Conservation (phyloP, 2,797 vertebrate species). For the Astyanax mexicanus region DNA sequence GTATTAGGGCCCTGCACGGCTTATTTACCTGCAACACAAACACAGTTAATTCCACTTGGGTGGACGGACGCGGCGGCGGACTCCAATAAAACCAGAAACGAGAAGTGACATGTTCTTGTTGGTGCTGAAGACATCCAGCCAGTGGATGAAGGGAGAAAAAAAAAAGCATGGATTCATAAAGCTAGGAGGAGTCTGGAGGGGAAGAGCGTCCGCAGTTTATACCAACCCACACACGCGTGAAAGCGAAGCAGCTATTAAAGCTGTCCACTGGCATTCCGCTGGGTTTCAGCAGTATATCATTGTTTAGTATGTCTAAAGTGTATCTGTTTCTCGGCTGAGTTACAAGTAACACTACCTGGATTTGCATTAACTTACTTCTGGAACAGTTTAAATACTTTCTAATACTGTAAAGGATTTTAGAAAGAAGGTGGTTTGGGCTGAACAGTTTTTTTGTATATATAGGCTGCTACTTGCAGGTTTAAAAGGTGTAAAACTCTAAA, state of each 20-base stretch:
- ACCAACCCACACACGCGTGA: constrained; percentile 26
- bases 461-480: neutral
- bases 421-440: neutral
- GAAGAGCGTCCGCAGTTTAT: constrained; percentile 32
- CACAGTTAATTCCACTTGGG: constrained; percentile 90
- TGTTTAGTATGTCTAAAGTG: too few species aligned
- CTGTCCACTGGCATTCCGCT: constrained; percentile 23
- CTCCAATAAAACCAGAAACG: constrained; percentile 72
- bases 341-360: constrained; percentile 12
- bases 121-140: constrained; percentile 65
- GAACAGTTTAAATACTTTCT: neutral
- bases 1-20: constrained; percentile 84
- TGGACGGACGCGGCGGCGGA: constrained; percentile 73
- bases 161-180: constrained; percentile 66
- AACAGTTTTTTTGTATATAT: neutral
- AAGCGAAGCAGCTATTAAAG: constrained; percentile 39
- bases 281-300: constrained; percentile 28
- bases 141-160: constrained; percentile 56
- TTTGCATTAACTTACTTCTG: constrained; percentile 13
- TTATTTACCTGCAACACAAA: constrained; percentile 93
- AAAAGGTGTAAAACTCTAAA: too few species aligned
- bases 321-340: constrained; percentile 27
- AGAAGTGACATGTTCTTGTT: constrained; percentile 74
- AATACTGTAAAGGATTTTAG: neutral
- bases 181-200: constrained; percentile 48